Base-by-base conservation (phyloP, 2,888 invertebrate species). In the Norana najaformis region DNA sequence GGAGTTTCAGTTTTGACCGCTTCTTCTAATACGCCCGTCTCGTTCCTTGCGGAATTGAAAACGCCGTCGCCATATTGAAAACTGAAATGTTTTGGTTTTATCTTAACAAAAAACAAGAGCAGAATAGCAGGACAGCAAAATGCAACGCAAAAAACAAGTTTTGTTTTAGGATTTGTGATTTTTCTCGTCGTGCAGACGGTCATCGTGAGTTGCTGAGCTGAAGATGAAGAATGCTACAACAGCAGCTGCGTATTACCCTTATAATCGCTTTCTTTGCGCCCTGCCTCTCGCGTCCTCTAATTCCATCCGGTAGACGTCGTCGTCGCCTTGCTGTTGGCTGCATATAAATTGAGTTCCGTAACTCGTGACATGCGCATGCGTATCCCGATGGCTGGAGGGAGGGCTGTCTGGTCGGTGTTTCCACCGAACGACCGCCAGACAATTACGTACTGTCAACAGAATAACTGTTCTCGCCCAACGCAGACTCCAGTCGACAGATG, bases 261-360 rank as follows among this genome's bases (percentile, higher is more conserved):
- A 69, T 69, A n/a, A 69, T 69, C 69, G 69, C 69, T 69, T 69
- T n/a, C 69, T n/a, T 69, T 69, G 30, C 69, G 69, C 69, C 69
- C 6, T 30, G 4, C 69, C 13, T 69, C 69, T 69, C 30, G 30
- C 69, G 30, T 30, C 69, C 30, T n/a, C 69, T 69, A 69, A 69
- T n/a, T 30, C 69, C 69, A 69, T 69, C 69, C 69, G 69, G 69
- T n/a, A 6, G 69, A 13, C 69, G 4, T 69, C 69, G 69, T 69
- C 8, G 69, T 69, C n/a, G 69, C n/a, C 69, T 30, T 69, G 69
- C 30, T 69, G 69, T 69, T 69, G 69, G 69, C 69, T 69, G 69
- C 69, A 69, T 69, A 69, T 69, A 69, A 69, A 69, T 69, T 69
- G 69, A n/a, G n/a, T 69, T 69, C 69, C 69, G 69, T n/a, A 69